Conservation (phyloP, 2,888 invertebrate species). For the Drosophila prolongata region DNA sequence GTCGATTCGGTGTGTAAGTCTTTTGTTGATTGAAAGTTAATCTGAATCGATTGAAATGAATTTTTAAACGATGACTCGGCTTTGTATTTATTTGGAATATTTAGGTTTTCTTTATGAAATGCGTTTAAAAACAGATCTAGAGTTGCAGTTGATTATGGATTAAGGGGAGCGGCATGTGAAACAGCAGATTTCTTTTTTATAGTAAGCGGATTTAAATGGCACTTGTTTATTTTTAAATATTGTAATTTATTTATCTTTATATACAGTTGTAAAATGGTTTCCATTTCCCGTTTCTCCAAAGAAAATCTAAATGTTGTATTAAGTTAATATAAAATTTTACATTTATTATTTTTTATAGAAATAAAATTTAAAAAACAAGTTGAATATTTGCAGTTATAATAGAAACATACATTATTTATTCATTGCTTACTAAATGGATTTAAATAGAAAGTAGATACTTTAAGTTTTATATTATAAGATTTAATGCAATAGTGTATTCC, state of each 20-base stretch:
- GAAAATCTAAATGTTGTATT: no score
- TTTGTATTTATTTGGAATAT: slow-evolving; percentile 1
- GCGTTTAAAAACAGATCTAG: slow-evolving; percentile 7
- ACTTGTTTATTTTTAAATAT: no score
- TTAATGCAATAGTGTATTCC: no score
- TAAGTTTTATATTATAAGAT: no score
- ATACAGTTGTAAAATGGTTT: no score
- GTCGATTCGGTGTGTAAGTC: slow-evolving; percentile 13
- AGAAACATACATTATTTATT: no score
- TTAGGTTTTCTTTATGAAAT: slow-evolving; percentile 8
- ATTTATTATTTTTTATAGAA: no score
- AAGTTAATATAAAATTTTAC: no score
- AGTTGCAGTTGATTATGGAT: slow-evolving; percentile 4
- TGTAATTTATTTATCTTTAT: background rate
- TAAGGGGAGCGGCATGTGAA: slow-evolving; percentile 1
- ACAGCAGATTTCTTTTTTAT: slow-evolving; percentile 5
- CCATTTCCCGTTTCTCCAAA: no score
- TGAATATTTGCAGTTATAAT: no score
- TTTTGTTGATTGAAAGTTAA: slow-evolving; percentile 25
- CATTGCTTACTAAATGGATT: background rate
- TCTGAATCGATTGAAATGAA: slow-evolving; percentile 28
- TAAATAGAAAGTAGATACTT: background rate
- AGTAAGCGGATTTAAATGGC: slow-evolving; percentile 3
- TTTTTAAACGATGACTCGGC: slow-evolving; percentile 10
- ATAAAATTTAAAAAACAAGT: no score